These are phyloP conservation scores for Rhinella marina DNA, from an alignment of 2,797 vertebrate genomes.

Conservation along the genomic window DNA sequence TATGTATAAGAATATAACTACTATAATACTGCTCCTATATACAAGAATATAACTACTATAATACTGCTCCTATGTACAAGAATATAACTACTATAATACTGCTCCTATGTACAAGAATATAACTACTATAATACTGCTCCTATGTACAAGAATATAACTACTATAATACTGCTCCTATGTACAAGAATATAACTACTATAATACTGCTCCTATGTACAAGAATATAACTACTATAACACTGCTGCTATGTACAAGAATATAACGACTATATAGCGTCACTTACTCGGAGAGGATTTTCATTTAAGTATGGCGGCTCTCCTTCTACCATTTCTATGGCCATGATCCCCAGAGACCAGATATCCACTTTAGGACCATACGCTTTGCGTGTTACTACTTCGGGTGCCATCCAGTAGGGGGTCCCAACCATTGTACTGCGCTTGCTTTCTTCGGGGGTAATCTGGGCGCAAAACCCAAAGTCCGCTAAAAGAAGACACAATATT, in stretches of 20 bases:
- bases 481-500: slow-evolving; percentile 68
- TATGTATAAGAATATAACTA: not conserved
- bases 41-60: no score
- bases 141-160: no score
- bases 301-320: slow-evolving; percentile 94
- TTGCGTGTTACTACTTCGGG: slow-evolving; percentile 94
- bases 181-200: no score
- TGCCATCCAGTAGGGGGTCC: slow-evolving; percentile 97
- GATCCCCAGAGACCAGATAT: slow-evolving; percentile 96
- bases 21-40: not conserved
- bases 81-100: no score
- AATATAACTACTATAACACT: no score
- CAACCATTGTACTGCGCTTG: slow-evolving; percentile 97
- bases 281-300: slow-evolving; percentile 93
- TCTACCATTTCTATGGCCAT: slow-evolving; percentile 99
- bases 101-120: no score
- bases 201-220: no score
- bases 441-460: slow-evolving; percentile 97
- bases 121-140: no score
- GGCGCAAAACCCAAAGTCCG: slow-evolving; percentile 95
- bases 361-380: slow-evolving; percentile 93
- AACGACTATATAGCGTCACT: slow-evolving; percentile 61
- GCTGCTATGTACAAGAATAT: not conserved
- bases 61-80: no score
- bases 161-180: no score